Evolutionary conservation across 2,797 vertebrate species (phyloP), one percentile per base, ranked within the genome.

Genomic region (Salmo trutta): DNA sequence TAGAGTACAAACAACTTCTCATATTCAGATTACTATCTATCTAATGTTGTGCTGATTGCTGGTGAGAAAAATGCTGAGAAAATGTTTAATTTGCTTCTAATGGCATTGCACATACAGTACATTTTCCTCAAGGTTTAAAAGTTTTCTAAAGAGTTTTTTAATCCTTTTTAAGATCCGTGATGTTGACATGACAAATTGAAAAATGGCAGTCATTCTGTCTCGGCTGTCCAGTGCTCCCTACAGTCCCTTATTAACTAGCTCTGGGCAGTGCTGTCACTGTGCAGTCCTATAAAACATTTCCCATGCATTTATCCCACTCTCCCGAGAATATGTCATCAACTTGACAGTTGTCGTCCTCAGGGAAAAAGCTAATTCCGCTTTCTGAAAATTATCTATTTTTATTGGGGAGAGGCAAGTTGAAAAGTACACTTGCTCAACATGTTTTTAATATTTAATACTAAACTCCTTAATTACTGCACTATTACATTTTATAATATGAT

Each of bases 281-380:
- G 64, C 59, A 65, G 41, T 68, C 62, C 68, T 65, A 76, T 74
- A 74, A 81, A 88, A 78, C 29, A 73, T 81, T 83, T 84, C 59
- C 74, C 54, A 75, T 77, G 75, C 62, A 80, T 80, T 85, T 76
- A 81, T 53, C 75, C 17, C 65, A 36, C 62, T 81, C 62, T 66
- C 75, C 29, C 17, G 51, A 78, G 33, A 82, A 52, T 72, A 15
- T 75, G 53, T 56, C 72, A 76, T 52, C 82, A 76, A 78, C 27
- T 75, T 79, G 53, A 79, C 75, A 76, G 68, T 74, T 83, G 41
- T 41, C 8, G 41, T 41, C 41, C 41, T 41, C 41, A 10, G 41
- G 41, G 41, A 41, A 41, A 36, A 76, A 76, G 59, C 51, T 36
- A 79, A 70, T 73, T 73, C 29, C 68, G 36, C 12, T 82, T 74